phyloP scores from a whole-genome alignment of 1,140 invertebrate genomes.

The Drosophila ambigua region DNA sequence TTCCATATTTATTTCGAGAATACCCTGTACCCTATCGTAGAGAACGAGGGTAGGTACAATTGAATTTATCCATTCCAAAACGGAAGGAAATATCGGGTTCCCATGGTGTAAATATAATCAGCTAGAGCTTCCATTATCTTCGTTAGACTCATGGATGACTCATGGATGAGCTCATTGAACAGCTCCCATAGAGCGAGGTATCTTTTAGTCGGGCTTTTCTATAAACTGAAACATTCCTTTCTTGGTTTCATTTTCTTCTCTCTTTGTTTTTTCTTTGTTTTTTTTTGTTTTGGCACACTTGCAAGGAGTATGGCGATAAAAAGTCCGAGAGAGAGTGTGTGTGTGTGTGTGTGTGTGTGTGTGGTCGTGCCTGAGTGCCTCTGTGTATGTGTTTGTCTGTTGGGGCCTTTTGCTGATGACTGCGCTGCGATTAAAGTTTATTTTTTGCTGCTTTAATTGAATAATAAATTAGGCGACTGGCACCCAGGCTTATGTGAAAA shows the following conservation, averaged over 20 bases:
- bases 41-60: no score
- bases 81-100: no score
- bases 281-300: constrained; percentile 31
- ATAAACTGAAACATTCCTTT: no score
- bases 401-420: constrained; percentile 56
- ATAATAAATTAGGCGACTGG: constrained; percentile 79
- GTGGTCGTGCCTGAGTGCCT: constrained; percentile 16
- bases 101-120: no score
- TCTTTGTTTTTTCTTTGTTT: constrained; percentile 8
- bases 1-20: constrained; percentile 63
- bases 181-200: no score
- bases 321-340: background rate
- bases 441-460: constrained; percentile 78
- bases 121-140: no score
- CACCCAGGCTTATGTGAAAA: constrained; percentile 41
- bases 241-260: constrained; percentile 26
- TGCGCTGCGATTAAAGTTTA: constrained; percentile 74
- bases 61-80: no score
- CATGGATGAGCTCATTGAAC: no score
- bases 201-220: no score
- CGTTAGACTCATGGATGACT: no score
- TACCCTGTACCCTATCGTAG: no score
- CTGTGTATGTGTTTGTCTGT: constrained; percentile 40
- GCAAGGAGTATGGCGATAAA: background rate
- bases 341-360: constrained; percentile 19